phyloP scores from a whole-genome alignment of 2,888 invertebrate species.

The Chouioia cunea region DNA sequence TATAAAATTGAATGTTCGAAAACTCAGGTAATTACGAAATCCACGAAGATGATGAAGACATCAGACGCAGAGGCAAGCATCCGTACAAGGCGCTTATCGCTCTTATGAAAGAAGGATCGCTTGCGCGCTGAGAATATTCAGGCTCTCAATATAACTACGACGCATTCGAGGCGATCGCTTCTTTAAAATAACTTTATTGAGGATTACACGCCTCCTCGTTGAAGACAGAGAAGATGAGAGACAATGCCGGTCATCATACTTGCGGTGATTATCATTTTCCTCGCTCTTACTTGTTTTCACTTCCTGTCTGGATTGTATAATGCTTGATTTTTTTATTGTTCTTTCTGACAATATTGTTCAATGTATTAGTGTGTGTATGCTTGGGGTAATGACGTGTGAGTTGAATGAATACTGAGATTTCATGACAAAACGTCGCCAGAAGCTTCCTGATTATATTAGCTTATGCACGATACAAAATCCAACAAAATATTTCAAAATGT shows the following conservation, averaged over 20 bases:
- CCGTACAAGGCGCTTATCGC: not conserved
- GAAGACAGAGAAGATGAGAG: conserved; percentile 5
- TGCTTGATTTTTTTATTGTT: not conserved
- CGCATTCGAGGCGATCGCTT: conserved; percentile 37
- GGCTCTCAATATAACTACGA: conserved; percentile 34
- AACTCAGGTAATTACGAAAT: not conserved
- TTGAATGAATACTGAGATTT: too few relatives aligned
- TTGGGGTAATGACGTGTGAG: not conserved
- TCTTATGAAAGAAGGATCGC: not conserved
- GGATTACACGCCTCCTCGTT: conserved; percentile 33
- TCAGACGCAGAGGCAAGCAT: not conserved
- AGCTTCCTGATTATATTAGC: too few relatives aligned
- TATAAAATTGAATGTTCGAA: too few relatives aligned
- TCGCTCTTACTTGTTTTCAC: not conserved
- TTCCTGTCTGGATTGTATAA: not conserved
- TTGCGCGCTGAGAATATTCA: conserved; percentile 10
- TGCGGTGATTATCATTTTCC: conserved; percentile 21
- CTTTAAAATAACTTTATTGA: conserved; percentile 48
- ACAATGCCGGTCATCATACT: conserved; percentile 24
- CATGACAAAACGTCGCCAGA: too few relatives aligned
- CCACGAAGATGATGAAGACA: not conserved
- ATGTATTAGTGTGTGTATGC: not conserved
- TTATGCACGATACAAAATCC: too few relatives aligned
- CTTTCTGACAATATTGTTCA: conserved; percentile 4
- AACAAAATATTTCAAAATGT: too few relatives aligned